Evolutionary conservation across 2,113 vertebrate genomes (phyloP).

Genomic region (Leptocoma aspasia): DNA sequence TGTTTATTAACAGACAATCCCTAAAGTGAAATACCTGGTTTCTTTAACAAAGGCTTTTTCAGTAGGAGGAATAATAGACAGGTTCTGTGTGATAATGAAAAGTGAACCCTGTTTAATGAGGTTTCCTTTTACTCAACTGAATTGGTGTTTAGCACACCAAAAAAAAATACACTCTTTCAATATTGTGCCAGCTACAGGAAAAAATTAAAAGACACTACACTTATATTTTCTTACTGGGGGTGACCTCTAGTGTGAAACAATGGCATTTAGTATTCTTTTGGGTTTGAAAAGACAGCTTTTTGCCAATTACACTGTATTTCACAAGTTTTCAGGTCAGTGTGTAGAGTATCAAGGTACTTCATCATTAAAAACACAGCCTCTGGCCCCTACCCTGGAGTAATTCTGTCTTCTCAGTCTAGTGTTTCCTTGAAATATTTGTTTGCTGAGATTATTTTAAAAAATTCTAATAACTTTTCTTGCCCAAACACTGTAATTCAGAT

Average conservation of each 20-base stretch:
- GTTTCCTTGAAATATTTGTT: neutral
- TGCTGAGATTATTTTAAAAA: neutral
- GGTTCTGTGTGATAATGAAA: neutral
- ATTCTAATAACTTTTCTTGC: neutral
- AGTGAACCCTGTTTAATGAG: slow-evolving; percentile 14
- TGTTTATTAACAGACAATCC: neutral
- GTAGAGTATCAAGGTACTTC: neutral
- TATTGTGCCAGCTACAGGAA: slow-evolving; percentile 20
- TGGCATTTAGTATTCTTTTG: slow-evolving; percentile 70
- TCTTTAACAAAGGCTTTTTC: slow-evolving; percentile 4
- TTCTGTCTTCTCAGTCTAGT: neutral
- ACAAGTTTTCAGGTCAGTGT: neutral
- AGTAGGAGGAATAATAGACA: neutral
- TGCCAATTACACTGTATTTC: slow-evolving; percentile 42
- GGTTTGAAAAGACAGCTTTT: slow-evolving; percentile 63
- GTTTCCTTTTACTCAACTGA: slow-evolving; percentile 18
- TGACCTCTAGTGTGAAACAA: slow-evolving; percentile 81
- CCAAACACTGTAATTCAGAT: neutral
- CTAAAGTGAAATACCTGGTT: slow-evolving; percentile 22
- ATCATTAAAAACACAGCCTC: neutral
- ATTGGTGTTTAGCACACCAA: slow-evolving; percentile 29
- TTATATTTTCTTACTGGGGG: slow-evolving; percentile 73
- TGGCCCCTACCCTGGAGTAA: neutral
- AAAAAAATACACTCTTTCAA: neutral
- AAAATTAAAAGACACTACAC: slow-evolving; percentile 60